A percentile compares a stretch with the other conserved stretches of the same genome.
Evolutionary conservation across 2,888 invertebrate genomes (phyloP).

Genomic region (Drosophila ustulata): DNA sequence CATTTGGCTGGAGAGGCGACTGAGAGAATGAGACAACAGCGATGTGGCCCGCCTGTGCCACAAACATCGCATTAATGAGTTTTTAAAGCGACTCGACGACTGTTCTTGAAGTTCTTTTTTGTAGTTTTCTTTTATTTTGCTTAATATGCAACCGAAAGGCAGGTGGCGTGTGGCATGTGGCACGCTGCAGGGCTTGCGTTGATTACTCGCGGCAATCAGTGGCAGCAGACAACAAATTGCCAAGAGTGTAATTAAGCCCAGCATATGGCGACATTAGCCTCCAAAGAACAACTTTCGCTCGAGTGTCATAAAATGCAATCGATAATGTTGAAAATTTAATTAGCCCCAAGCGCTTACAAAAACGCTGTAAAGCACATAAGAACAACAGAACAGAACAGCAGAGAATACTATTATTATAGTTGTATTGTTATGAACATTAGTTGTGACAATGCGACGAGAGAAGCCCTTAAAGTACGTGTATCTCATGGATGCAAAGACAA

Average conservation of each 20-base stretch:
- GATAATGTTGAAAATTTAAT: conserved; percentile 69
- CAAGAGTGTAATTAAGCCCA: conserved; percentile 52
- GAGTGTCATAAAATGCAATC: conserved; percentile 56
- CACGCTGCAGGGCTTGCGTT: conserved; percentile 28
- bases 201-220: conserved; percentile 43
- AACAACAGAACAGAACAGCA: not conserved
- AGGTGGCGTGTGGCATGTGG: conserved; percentile 30
- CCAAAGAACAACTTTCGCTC: conserved; percentile 42
- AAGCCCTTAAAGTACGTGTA: conserved; percentile 69
- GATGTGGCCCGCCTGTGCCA: conserved; percentile 23
- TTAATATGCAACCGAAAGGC: conserved; percentile 17
- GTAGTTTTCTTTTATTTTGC: conserved; percentile 5
- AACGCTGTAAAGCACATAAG: conserved; percentile 20
- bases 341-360: conserved; percentile 64
- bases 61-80: conserved; percentile 58
- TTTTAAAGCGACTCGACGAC: conserved; percentile 37
- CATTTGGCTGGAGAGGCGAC: conserved; percentile 24
- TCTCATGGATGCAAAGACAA: conserved; percentile 56
- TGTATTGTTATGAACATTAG: conserved; percentile 52
- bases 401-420: conserved; percentile 33
- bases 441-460: conserved; percentile 52
- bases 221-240: conserved; percentile 18
- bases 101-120: conserved; percentile 41
- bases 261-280: conserved; percentile 45
- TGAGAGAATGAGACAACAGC: conserved; percentile 1